A percentile compares a stretch with the other conserved stretches of the same genome.
Evolutionary conservation across 2,888 invertebrate species (phyloP).

Genomic region (Trichacis sp.): DNA sequence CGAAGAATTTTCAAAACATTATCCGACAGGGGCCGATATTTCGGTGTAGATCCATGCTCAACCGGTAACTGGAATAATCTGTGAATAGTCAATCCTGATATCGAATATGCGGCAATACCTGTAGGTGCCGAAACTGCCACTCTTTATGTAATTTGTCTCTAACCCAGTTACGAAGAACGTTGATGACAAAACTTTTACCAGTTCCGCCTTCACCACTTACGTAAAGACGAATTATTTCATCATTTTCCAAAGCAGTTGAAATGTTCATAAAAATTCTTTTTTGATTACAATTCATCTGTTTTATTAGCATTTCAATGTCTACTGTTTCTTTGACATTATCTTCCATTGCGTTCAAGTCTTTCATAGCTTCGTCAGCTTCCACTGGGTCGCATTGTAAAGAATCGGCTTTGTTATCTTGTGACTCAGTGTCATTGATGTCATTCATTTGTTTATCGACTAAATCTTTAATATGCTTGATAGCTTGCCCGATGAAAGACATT

Average conservation of each 20-base stretch:
- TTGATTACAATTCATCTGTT: constrained; percentile 49
- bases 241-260: too few relatives aligned
- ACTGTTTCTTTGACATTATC: too few relatives aligned
- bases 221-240: too few relatives aligned
- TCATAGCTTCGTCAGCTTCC: constrained; percentile 44
- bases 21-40: constrained; percentile 50
- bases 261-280: too few relatives aligned
- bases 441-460: too few relatives aligned
- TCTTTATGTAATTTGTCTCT: constrained; percentile 42
- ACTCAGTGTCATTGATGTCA: too few relatives aligned
- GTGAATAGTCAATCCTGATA: constrained; percentile 56
- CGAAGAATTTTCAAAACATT: constrained; percentile 40
- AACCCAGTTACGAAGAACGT: constrained; percentile 16
- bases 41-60: constrained; percentile 49
- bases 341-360: constrained; percentile 39
- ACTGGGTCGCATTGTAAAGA: constrained; percentile 14
- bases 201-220: too few relatives aligned
- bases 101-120: constrained; percentile 57
- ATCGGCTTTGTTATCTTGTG: too few relatives aligned
- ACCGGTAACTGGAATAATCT: constrained; percentile 53
- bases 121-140: constrained; percentile 52
- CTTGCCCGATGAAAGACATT: too few relatives aligned
- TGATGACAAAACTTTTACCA: too few relatives aligned
- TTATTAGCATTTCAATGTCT: too few relatives aligned
- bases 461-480: too few relatives aligned